Base-by-base conservation (phyloP, 2,113 vertebrate species). In the Ranitomeya imitator region DNA sequence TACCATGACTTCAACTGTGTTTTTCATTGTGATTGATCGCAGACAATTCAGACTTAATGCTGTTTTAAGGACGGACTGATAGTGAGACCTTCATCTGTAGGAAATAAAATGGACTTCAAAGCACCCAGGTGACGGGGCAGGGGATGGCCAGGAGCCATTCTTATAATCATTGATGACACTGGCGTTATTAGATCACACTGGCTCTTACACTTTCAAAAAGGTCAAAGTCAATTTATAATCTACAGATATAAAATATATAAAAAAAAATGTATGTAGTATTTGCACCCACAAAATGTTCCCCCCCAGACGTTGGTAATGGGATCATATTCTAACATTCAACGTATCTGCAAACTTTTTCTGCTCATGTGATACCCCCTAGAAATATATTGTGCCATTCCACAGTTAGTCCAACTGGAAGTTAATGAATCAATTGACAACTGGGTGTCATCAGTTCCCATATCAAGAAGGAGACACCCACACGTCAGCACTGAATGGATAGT, bases 21-120 rank as follows among this genome's bases (percentile, higher is more conserved):
- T 83, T 60, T 83, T 52, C 61, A 69, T 26, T 79, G 59, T 86
- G 85, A 79, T 67, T 86, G 73, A 79, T 86, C 37, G 67, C 12
- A 86, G 77, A 63, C 63, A 54, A 79, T 55, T 23, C 31, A 65
- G 61, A 26, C 9, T 9, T 79, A 63, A 86, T 78, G 73, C 52
- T 79, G 60, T 51, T 65, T 79, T 65, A 65, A 79, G 76, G 60
- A 86, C 57, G 67, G 61, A 79, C 76, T 55, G 74, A 67, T 79
- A 79, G 85, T 23, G 4, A 79, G 37, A 86, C 76, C 57, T 63
- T 78, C 55, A 78, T 63, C 59, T 63, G 52, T 15, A 67, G 11
- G 37, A 54, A 83, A 83, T 16, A 63, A 65, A 79, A 55, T 51
- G 55, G 18, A 18, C 45, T 79, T 86, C 7, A 79, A 19, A 55